phyloP scores from a whole-genome alignment of 2,797 vertebrate genomes.

The Megalops cyprinoides region DNA sequence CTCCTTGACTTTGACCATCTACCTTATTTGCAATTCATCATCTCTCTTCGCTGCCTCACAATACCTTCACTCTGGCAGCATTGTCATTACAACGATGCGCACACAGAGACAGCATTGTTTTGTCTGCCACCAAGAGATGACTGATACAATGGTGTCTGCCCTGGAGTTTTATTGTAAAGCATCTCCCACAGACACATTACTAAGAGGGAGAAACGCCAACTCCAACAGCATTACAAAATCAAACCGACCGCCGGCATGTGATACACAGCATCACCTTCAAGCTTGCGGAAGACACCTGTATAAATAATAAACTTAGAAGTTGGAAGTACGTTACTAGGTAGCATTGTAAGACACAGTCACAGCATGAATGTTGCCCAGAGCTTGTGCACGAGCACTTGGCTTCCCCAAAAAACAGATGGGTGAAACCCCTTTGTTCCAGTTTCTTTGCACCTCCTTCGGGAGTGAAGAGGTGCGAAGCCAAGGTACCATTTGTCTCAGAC shows the following conservation, averaged over 20 bases:
- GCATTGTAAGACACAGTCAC: too few relatives aligned
- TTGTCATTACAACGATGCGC: conserved; percentile 68
- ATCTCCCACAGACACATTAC: conserved; percentile 35
- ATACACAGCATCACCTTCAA: background rate
- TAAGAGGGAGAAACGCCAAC: conserved; percentile 9
- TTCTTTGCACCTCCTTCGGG: conserved; percentile 52
- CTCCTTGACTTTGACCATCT: conserved; percentile 71
- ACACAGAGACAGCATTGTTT: conserved; percentile 57
- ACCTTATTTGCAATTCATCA: conserved; percentile 75
- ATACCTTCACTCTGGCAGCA: conserved; percentile 50
- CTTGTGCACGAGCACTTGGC: background rate
- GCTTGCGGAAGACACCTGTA: background rate
- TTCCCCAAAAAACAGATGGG: conserved; percentile 16
- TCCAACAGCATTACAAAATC: background rate
- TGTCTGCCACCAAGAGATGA: conserved; percentile 47
- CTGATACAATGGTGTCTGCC: conserved; percentile 46
- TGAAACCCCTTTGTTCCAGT: conserved; percentile 30
- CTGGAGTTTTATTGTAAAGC: conserved; percentile 46
- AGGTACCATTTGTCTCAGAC: conserved; percentile 51
- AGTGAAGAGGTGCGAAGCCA: conserved; percentile 38
- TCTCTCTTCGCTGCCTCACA: conserved; percentile 59
- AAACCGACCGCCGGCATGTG: background rate
- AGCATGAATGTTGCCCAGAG: background rate
- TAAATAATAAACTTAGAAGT: background rate
- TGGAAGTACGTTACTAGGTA: background rate